These are phyloP conservation scores for Eupithecia exiguata DNA, from an alignment of 2,888 invertebrate genomes.

Conservation along the genomic window DNA sequence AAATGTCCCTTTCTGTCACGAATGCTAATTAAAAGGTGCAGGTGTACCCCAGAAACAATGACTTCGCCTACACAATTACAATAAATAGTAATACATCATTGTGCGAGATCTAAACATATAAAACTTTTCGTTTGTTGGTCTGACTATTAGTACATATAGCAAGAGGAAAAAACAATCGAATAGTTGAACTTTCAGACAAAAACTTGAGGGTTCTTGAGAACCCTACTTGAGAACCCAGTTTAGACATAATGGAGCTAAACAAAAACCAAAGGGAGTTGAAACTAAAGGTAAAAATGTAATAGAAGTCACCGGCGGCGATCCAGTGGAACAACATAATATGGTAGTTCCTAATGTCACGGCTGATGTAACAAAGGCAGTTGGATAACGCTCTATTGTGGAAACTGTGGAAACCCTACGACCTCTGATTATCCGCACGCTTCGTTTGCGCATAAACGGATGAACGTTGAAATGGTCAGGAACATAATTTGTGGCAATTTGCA, in stretches of 20 bases:
- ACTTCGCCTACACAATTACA: conserved; percentile 45
- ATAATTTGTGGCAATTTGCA: background rate
- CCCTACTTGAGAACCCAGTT: background rate
- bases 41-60: conserved; percentile 25
- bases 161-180: background rate
- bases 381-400: conserved; percentile 60
- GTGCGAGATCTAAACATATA: conserved; percentile 19
- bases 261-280: background rate
- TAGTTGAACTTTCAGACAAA: background rate
- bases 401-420: conserved; percentile 63
- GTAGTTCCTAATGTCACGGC: conserved; percentile 64
- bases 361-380: conserved; percentile 66
- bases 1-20: conserved; percentile 1
- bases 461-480: conserved; percentile 9
- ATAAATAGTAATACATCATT: conserved; percentile 56
- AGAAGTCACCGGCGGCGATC: background rate
- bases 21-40: conserved; percentile 22
- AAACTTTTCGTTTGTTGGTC: background rate
- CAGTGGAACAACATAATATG: conserved; percentile 46
- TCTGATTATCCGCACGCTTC: conserved; percentile 38
- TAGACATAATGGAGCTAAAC: background rate
- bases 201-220: background rate
- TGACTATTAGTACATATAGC: background rate
- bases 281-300: background rate
- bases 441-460: conserved; percentile 38